A percentile compares a stretch with the other conserved stretches of the same genome.
Evolutionary conservation across 2,797 vertebrate genomes (phyloP).

Genomic region (Schizothorax lantsangensis): DNA sequence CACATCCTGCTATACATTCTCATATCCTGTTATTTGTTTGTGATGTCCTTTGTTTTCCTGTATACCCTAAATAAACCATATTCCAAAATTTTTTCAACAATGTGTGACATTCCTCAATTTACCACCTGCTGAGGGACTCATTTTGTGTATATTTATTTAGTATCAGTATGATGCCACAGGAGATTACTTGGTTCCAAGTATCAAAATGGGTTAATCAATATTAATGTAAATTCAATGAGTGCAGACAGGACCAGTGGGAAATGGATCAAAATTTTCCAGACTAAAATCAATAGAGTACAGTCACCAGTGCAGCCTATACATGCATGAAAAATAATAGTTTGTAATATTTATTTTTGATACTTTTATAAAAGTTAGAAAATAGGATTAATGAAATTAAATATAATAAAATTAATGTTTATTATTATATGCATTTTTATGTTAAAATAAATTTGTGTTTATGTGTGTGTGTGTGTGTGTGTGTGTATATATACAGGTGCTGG

Average conservation of each 20-base stretch:
- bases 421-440: neutral
- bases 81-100: neutral
- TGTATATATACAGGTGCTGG: no score
- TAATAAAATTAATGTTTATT: neutral
- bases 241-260: constrained; percentile 6
- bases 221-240: constrained; percentile 33
- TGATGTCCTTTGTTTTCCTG: neutral
- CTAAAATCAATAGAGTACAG: constrained; percentile 27
- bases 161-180: neutral
- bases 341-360: neutral
- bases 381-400: neutral
- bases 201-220: constrained; percentile 20
- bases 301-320: neutral
- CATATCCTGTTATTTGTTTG: constrained; percentile 43
- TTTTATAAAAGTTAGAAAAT: neutral
- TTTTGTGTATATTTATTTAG: neutral
- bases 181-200: neutral
- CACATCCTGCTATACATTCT: constrained; percentile 38
- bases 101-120: constrained; percentile 9
- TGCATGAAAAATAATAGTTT: neutral
- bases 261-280: constrained; percentile 25
- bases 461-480: no score
- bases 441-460: neutral
- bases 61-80: neutral
- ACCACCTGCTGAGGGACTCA: neutral